phyloP scores from a whole-genome alignment of 92 coral and sea anemone species.

The Phenganax subtilis region DNA sequence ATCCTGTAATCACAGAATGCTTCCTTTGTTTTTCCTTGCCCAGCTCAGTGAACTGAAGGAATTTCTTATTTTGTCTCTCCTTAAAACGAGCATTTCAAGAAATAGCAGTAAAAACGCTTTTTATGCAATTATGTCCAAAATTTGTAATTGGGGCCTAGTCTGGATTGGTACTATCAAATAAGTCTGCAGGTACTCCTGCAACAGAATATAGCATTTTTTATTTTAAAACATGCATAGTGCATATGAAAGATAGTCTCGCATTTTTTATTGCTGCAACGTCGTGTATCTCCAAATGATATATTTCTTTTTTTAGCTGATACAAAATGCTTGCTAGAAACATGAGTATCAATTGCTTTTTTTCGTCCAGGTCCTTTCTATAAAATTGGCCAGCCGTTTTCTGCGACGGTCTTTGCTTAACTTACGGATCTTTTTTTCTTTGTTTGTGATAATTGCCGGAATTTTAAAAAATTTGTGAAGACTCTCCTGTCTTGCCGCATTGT shows the following conservation, averaged over 20 bases:
- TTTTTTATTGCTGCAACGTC: too few relatives aligned
- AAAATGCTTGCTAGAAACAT: constrained; percentile 55
- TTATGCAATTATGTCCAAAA: constrained; percentile 26
- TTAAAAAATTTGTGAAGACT: constrained; percentile 38
- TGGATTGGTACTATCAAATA: constrained; percentile 12
- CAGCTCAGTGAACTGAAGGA: neutral
- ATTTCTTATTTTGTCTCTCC: constrained; percentile 11
- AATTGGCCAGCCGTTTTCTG: constrained; percentile 49
- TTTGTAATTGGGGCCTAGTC: constrained; percentile 29
- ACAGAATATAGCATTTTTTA: neutral
- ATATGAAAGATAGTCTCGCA: too few relatives aligned
- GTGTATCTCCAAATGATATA: neutral
- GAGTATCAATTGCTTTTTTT: constrained; percentile 42
- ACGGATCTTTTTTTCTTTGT: constrained; percentile 26
- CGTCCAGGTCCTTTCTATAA: constrained; percentile 46
- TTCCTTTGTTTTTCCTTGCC: neutral
- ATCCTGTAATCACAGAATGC: neutral
- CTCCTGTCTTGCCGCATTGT: constrained; percentile 34
- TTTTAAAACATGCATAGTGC: too few relatives aligned
- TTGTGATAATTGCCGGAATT: constrained; percentile 46
- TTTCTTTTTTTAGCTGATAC: constrained; percentile 20
- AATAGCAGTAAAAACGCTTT: constrained; percentile 15
- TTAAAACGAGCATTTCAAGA: constrained; percentile 23
- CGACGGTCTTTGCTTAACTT: constrained; percentile 45
- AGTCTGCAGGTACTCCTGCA: constrained; percentile 8